Conservation (phyloP, 2,113 vertebrate genomes). For the Anguilla rostrata region DNA sequence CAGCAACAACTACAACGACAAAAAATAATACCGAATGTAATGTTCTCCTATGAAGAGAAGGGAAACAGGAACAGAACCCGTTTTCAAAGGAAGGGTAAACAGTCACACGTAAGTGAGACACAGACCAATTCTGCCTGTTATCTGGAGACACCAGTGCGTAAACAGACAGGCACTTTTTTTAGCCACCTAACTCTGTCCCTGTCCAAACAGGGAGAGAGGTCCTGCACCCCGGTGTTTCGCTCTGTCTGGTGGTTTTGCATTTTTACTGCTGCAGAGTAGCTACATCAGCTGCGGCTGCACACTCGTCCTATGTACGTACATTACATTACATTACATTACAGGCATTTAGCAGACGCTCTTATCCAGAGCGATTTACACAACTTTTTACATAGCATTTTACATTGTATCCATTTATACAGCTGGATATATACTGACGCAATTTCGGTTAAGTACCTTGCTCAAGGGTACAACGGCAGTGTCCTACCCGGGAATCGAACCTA, state of each 20-base stretch:
- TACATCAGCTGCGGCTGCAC: neutral
- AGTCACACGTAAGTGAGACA: neutral
- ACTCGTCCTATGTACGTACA: no score
- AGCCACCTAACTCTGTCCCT: constrained; percentile 9
- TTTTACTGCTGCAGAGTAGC: constrained; percentile 17
- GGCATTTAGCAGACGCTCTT: no score
- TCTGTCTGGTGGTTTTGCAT: constrained; percentile 14
- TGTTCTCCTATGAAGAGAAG: neutral
- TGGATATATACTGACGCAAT: no score
- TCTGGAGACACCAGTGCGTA: constrained; percentile 20
- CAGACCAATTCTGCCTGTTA: constrained; percentile 8
- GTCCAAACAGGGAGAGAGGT: neutral
- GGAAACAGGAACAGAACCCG: neutral
- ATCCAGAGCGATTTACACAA: no score
- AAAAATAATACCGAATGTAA: neutral
- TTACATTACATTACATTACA: no score
- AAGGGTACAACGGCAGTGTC: no score
- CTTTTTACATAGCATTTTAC: no score
- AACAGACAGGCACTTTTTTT: constrained; percentile 28
- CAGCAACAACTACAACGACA: neutral
- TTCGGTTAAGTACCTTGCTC: no score
- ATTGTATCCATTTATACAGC: no score
- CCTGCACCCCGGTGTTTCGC: neutral
- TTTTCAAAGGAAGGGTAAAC: neutral
- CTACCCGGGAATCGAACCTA: no score